Evolutionary conservation across 2,113 vertebrate species (phyloP), one percentile per base, ranked within the genome.

Genomic region (Amphiprion percula): DNA sequence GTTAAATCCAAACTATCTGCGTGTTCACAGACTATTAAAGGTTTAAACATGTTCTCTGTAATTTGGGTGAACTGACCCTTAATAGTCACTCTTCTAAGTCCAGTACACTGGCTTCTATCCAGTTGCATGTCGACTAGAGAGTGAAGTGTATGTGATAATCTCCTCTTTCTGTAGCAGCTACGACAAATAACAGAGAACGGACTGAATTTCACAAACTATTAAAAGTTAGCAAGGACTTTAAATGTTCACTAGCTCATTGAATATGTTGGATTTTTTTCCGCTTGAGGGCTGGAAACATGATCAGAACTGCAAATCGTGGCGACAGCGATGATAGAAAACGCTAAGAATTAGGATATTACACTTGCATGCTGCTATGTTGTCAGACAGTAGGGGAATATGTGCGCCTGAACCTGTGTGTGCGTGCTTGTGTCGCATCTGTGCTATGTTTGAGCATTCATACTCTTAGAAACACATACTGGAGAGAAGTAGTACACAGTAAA

Each of bases 401-500:
- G 72, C 72, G 72, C 74, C 77, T 79, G 67, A 80, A 80, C 33
- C 73, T 90, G 69, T 81, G 70, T 80, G 74, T 67, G 62, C 28
- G 39, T 67, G 58, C 65, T 52, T 69, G 58, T 76, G 64, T 60
- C 56, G 68, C 68, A 81, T 80, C 84, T 92, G 88, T 91, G 91
- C 90, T 90, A 86, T 82, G 62, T 84, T 86, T 73, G 79, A 87
- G 84, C 61, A 74, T 80, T 75, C 75, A 77, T 82, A 81, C 72
- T 82, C 75, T 74, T 62, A 75, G 14, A 77, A 88, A 82, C 59
- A 78, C 77, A 85, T 66, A 78, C 62, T 12, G 54, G 65, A 86
- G 80, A 85, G 68, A 70, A 90, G 66, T 71, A 75, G 83, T 75
- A 81, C 64, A 74, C 79, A 79, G 63, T 90, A 74, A 89, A 82